phyloP scores from a whole-genome alignment of 2,113 vertebrate species.

The Calidris pugnax region DNA sequence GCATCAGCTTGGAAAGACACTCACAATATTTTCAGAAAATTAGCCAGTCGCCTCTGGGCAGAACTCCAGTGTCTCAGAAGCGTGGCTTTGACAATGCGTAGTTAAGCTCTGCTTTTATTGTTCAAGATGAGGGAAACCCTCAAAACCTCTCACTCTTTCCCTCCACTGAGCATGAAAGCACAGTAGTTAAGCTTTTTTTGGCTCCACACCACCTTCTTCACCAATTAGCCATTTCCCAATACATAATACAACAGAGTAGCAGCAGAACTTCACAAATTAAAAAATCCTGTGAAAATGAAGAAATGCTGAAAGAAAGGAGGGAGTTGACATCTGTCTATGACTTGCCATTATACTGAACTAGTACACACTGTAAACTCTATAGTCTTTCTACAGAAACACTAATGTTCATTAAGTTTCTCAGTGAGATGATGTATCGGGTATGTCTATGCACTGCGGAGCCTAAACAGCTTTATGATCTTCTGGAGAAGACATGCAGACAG shows the following conservation, averaged over 20 bases:
- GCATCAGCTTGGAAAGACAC: constrained; percentile 67
- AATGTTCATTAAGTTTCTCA: not conserved
- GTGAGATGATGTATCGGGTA: not conserved
- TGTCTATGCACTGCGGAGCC: not conserved
- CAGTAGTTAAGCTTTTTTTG: not conserved
- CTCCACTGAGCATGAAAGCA: not conserved
- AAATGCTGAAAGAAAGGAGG: not conserved
- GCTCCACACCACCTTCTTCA: not conserved
- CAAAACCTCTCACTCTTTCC: not conserved
- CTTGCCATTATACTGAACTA: not conserved
- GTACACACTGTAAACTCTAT: not conserved
- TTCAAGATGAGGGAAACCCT: not conserved
- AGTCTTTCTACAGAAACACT: not conserved
- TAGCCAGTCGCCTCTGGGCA: not conserved
- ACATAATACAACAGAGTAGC: not conserved
- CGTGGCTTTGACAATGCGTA: not conserved
- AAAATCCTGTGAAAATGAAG: not conserved
- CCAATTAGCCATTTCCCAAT: not conserved
- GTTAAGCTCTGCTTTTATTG: not conserved
- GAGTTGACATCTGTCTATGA: not conserved
- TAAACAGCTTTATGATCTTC: not conserved
- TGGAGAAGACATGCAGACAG: not conserved
- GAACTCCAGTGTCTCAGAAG: not conserved
- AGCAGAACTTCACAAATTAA: not conserved
- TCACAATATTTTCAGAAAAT: constrained; percentile 1